These are phyloP conservation scores for Bungarus multicinctus DNA, from an alignment of 2,113 vertebrate genomes.

Conservation along the genomic window DNA sequence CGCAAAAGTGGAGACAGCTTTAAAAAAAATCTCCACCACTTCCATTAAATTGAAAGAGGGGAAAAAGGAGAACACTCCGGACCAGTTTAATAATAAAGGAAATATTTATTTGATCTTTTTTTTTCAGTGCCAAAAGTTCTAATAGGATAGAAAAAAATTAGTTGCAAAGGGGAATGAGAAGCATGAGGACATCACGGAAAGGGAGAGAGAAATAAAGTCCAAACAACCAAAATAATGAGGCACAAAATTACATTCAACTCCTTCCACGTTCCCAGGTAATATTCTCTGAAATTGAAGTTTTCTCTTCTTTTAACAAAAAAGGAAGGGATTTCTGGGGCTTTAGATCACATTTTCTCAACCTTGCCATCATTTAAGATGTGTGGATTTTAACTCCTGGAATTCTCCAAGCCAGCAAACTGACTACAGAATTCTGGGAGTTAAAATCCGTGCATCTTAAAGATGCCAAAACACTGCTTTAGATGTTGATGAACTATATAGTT, in stretches of 20 bases:
- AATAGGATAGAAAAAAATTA: constrained; percentile 35
- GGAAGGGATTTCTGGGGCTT: not conserved
- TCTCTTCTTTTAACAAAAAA: constrained; percentile 10
- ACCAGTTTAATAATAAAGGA: constrained; percentile 4
- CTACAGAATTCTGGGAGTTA: not conserved
- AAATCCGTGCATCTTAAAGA: not conserved
- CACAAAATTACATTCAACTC: constrained; percentile 65
- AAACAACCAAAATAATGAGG: constrained; percentile 2
- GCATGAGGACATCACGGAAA: constrained; percentile 12
- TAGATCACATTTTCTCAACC: no score
- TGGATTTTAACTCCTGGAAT: not conserved
- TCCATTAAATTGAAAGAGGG: constrained; percentile 5
- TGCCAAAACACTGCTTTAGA: not conserved
- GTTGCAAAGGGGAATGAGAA: constrained; percentile 40
- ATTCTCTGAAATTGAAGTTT: constrained; percentile 38
- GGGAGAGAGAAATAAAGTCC: constrained; percentile 3
- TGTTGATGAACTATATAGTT: not conserved
- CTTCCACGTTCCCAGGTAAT: constrained; percentile 51
- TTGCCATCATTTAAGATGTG: no score
- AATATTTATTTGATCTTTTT: constrained; percentile 67
- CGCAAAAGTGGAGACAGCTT: not conserved
- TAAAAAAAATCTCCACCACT: not conserved
- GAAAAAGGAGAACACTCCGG: not conserved
- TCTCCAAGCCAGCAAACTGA: not conserved
- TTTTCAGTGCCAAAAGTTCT: constrained; percentile 50